phyloP scores from a whole-genome alignment of 1,140 invertebrate genomes.

The Drosophila eugracilis region DNA sequence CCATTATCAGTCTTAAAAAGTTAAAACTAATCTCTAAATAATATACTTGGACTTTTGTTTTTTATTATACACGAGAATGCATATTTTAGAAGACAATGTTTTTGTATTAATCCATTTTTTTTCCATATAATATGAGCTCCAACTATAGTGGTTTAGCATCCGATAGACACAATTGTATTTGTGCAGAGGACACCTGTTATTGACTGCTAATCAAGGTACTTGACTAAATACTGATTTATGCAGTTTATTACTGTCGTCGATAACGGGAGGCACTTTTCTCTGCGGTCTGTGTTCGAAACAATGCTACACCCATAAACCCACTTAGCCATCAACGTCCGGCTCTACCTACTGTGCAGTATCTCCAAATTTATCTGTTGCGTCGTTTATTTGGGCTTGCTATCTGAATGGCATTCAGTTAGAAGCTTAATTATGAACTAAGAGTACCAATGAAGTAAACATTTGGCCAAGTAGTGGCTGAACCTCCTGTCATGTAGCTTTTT shows the following conservation, averaged over 20 bases:
- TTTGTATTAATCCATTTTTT: no score
- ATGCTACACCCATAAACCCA: conserved; percentile 12
- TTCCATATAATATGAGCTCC: no score
- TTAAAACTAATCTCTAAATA: no score
- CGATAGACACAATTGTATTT: no score
- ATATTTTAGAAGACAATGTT: no score
- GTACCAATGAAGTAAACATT: not conserved
- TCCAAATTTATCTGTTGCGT: conserved; percentile 12
- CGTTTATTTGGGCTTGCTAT: conserved; percentile 8
- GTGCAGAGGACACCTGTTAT: conserved; percentile 57
- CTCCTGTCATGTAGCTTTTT: not conserved
- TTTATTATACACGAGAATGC: no score
- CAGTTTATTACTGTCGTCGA: conserved; percentile 18
- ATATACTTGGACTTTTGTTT: no score
- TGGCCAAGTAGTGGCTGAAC: not conserved
- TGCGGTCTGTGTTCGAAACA: conserved; percentile 5
- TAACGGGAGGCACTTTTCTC: conserved; percentile 18
- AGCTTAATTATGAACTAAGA: not conserved
- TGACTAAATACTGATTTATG: conserved; percentile 65
- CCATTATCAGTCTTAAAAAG: no score
- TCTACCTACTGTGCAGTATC: conserved; percentile 24
- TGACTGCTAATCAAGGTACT: conserved; percentile 53
- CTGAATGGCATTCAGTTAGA: conserved; percentile 7
- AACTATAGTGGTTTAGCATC: no score
- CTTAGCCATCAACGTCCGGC: conserved; percentile 20